These are phyloP conservation scores for Mythimna vitellina DNA, from an alignment of 2,888 invertebrate species.

Conservation along the genomic window DNA sequence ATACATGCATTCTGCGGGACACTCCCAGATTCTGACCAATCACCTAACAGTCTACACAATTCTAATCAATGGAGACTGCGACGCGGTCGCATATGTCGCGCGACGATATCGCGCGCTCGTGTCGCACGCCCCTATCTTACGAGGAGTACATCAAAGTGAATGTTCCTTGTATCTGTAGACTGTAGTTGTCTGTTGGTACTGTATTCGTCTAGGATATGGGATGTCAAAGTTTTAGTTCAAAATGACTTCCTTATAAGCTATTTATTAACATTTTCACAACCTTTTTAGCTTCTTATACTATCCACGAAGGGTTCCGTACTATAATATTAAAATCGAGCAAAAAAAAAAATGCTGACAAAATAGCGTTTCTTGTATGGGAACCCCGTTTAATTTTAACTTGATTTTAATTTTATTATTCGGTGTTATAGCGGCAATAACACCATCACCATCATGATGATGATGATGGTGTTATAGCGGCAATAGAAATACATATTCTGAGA, in stretches of 20 bases:
- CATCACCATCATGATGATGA: too few species aligned
- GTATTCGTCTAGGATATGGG: conserved; percentile 43
- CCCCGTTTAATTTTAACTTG: too few species aligned
- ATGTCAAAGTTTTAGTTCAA: conserved; percentile 43
- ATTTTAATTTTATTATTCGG: too few species aligned
- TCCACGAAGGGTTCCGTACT: too few species aligned
- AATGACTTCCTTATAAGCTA: neutral
- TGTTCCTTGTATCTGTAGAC: conserved; percentile 59
- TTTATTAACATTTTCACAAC: neutral
- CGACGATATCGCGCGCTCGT: conserved; percentile 37
- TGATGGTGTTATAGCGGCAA: too few species aligned
- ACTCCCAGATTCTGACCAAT: conserved; percentile 25
- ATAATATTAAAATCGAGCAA: too few species aligned
- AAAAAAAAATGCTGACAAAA: too few species aligned
- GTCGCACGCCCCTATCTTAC: conserved; percentile 50
- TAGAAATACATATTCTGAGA: too few species aligned
- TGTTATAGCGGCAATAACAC: too few species aligned
- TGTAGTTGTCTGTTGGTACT: conserved; percentile 9
- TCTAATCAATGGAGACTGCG: conserved; percentile 43
- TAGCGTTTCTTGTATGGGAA: too few species aligned
- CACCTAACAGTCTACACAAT: conserved; percentile 19
- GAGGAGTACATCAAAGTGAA: conserved; percentile 67
- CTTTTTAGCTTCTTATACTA: neutral
- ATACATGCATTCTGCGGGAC: neutral
- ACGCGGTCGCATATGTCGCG: conserved; percentile 47